Evolutionary conservation across 1,140 invertebrate genomes (phyloP), one percentile per base, ranked within the genome.

Genomic region (Ephestia elutella): DNA sequence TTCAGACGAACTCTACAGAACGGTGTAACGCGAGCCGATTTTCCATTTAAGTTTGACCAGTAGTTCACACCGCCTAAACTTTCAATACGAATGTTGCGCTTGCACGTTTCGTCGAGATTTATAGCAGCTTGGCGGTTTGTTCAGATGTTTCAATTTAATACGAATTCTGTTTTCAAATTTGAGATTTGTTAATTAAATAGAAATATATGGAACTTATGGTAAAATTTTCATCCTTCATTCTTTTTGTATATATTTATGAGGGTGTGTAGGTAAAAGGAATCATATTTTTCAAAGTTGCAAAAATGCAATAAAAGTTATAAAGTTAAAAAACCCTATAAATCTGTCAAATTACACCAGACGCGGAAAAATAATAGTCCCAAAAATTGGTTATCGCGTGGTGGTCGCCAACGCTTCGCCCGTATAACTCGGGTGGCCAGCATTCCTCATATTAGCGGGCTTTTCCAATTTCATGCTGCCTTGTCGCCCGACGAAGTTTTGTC

Each of bases 31-130:
- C 38, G 15, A 44, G 13, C 38, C 38, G n/a, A 44, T 44, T 10
- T 44, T 44, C 38, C 38, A 44, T 44, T 44, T 44, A 44, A 44
- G 38, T 44, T 44, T 44, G 38, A 15, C 38, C 38, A 10, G 38
- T 8, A 44, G 13, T 44, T 44, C n/a, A n/a, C 38, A 44, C 38
- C 38, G 38, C 13, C 5, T 7, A 44, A 44, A 44, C 38, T 44
- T 44, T 32, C 3, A 44, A 44, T 13, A 5, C 32, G 32, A 35
- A 35, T 35, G 32, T 35, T 44, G 38, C 38, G 10, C n/a, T 44
- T 44, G 38, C 38, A 44, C 32, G 32, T 8, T 2, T 11, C 11
- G 32, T n/a, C 13, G 15, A 44, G 38, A 44, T 44, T 44, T 17
- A n/a, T 15, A 1, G 5, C 5, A 44, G n/a, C 7, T 35, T 35